Evolutionary conservation across 2,888 invertebrate genomes (phyloP).

Genomic region (Ditula angustiorana): DNA sequence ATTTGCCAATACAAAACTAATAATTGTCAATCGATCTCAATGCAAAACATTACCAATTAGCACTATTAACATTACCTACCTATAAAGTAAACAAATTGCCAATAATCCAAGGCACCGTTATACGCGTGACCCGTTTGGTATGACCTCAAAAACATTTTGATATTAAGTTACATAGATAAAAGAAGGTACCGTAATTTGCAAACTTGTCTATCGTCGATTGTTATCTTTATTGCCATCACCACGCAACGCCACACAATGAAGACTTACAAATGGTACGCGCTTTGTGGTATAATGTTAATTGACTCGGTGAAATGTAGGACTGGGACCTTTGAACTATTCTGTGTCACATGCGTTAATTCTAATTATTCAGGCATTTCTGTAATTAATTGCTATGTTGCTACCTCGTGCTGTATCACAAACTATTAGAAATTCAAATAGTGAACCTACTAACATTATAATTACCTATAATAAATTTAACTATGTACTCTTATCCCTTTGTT

Average conservation of each 20-base stretch:
- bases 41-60: too few species aligned
- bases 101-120: too few species aligned
- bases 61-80: too few species aligned
- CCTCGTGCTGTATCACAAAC: not conserved
- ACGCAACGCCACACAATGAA: conserved; percentile 36
- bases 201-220: conserved; percentile 33
- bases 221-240: conserved; percentile 34
- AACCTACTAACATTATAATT: not conserved
- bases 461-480: too few species aligned
- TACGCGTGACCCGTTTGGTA: conserved; percentile 26
- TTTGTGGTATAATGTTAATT: conserved; percentile 35
- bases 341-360: conserved; percentile 1
- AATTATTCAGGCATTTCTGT: conserved; percentile 2
- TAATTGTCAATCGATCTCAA: too few species aligned
- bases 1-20: too few species aligned
- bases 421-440: not conserved
- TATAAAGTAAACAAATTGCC: too few species aligned
- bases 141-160: conserved; percentile 26
- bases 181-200: conserved; percentile 26
- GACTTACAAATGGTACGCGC: conserved; percentile 32
- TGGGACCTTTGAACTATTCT: conserved; percentile 14
- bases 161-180: conserved; percentile 27
- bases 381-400: not conserved
- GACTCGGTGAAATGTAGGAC: conserved; percentile 23
- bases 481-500: too few species aligned